Base-by-base conservation (phyloP, 1,140 invertebrate genomes). In the Pteromalus puparum region DNA sequence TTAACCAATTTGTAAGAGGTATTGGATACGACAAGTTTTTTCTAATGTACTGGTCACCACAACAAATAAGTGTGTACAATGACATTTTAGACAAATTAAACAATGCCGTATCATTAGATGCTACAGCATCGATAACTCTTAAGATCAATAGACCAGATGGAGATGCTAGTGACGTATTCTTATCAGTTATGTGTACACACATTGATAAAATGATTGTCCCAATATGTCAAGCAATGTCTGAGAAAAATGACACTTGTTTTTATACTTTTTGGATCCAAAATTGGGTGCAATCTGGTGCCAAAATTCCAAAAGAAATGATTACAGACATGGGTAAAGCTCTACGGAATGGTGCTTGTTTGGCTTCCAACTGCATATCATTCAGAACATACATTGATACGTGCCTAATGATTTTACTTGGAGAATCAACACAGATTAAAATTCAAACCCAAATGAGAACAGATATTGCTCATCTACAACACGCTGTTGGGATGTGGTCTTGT, bases 181-280 rank as follows among this genome's bases (percentile, higher is more conserved):
- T 82, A 26, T 67, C 53, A 26, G 24, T 76, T 28, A 24, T 76
- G 21, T n/a, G 3, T 2, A 81, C 72, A 21, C 34, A 75, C 26
- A 26, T 75, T 10, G 13, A 76, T 61, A 76, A 76, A 10, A 30
- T 28, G 5, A 82, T 82, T 26, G 34, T 76, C 1, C 81, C 53
- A 5, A 12, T 82, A n/a, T 2, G 13, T 6, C 81, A 82, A 68
- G 15, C 65, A 3, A 9, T 82, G 15, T 82, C 81, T 26, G 73
- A 82, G 42, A 76, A 28, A 73, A 82, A 76, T 67, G 81, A 82
- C 26, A 42, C 26, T 1, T 24, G n/a, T 28, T 38, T 82, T 38
- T 53, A 65, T 1, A 38, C 7, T 24, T 46, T 48, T 6, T 82
- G 68, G 46, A 34, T 82, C n/a, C 38, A 42, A 67, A 42, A 75